These are phyloP conservation scores for Pagrus major DNA, from an alignment of 2,113 vertebrate species.

Conservation along the genomic window DNA sequence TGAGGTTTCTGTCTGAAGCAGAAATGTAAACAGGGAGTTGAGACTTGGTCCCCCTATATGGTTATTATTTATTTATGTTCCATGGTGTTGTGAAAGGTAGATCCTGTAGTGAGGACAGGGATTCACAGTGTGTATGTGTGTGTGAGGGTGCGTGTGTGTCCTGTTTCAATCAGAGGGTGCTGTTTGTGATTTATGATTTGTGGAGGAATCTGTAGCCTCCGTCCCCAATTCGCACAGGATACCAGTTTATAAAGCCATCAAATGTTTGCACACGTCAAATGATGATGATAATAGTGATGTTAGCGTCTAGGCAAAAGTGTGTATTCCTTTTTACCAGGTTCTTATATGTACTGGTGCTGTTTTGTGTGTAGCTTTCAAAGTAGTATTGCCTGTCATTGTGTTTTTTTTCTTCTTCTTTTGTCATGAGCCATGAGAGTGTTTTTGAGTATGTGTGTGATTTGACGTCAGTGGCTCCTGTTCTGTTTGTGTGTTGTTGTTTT, in stretches of 20 bases:
- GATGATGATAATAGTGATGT: constrained; percentile 5
- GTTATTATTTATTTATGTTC: too few relatives aligned
- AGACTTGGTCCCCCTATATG: constrained; percentile 29
- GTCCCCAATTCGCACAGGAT: neutral
- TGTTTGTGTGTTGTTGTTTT: constrained; percentile 16
- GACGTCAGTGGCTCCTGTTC: neutral
- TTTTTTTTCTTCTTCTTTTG: constrained; percentile 2
- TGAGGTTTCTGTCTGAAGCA: constrained; percentile 21
- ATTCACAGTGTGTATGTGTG: neutral
- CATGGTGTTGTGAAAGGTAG: constrained; percentile 17
- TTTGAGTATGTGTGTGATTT: neutral
- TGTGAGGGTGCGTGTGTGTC: neutral
- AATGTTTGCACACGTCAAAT: neutral
- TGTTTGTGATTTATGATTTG: constrained; percentile 8
- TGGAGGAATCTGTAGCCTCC: constrained; percentile 12
- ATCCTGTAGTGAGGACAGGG: constrained; percentile 24
- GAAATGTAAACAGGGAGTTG: constrained; percentile 42
- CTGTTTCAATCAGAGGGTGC: too few relatives aligned
- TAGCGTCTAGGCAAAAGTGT: neutral
- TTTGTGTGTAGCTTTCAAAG: neutral
- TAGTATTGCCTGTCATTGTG: neutral
- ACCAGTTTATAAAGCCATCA: constrained; percentile 2
- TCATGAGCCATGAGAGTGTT: constrained; percentile 5
- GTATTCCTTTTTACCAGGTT: neutral
- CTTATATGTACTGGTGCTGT: neutral